Evolutionary conservation across 2,113 vertebrate species (phyloP).

Genomic region (Apteryx owenii): DNA sequence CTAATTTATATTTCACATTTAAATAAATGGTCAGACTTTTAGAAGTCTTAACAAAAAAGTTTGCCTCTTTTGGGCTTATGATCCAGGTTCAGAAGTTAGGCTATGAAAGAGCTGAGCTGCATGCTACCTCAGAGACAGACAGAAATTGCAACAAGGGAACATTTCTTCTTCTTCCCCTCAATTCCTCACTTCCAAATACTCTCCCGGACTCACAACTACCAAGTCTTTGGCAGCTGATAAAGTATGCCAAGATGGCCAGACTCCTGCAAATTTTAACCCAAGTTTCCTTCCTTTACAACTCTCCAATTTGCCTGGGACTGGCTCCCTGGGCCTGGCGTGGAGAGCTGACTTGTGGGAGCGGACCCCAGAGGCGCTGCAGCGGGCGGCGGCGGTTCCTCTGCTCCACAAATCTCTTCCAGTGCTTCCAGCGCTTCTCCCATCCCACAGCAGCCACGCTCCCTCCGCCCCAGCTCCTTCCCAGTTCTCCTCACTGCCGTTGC

Average conservation of each 20-base stretch:
- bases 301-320: not conserved
- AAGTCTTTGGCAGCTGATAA: not conserved
- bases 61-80: not conserved
- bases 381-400: not conserved
- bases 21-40: conserved; percentile 39
- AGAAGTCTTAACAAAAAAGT: not conserved
- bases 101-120: accelerated
- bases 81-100: not conserved
- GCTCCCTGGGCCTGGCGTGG: not conserved
- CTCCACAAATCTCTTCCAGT: not conserved
- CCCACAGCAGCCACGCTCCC: not conserved
- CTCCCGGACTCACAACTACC: not conserved
- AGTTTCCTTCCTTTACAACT: not conserved
- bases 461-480: not conserved
- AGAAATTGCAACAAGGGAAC: not conserved
- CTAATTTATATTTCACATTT: conserved; percentile 45
- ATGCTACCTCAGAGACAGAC: not conserved
- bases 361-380: not conserved
- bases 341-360: not conserved
- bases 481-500: not conserved
- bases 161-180: not conserved
- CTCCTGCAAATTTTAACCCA: not conserved
- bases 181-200: not conserved
- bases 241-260: not conserved
- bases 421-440: not conserved